Base-by-base conservation (phyloP, 2,888 invertebrate species). In the Hemistola chrysoprasaria region DNA sequence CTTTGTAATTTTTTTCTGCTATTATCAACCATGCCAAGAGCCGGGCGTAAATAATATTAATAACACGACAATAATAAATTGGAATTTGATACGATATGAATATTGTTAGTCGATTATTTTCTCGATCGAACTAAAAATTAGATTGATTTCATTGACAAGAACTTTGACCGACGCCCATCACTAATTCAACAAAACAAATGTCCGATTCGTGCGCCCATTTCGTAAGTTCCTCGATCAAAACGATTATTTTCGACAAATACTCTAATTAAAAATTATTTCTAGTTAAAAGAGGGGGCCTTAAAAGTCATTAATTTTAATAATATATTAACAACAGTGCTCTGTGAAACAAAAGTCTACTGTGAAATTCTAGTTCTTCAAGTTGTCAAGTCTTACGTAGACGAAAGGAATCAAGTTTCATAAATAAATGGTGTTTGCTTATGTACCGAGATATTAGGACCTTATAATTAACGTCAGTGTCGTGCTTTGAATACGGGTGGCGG, bases 161-260 rank as follows among this genome's bases (percentile, higher is more conserved):
- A 65, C n/a, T n/a, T n/a, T n/a, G n/a, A n/a, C n/a, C 61, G 62
- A 53, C 22, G 47, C 42, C 40, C 42, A 50, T 42, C 56, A 40
- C 55, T 59, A 62, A 75, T 72, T 78, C 74, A 83, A 87, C 85
- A 86, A 86, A 89, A 89, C 88, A 89, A 90, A 89, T 89, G 88
- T 88, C 88, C 78, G 86, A 86, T 84, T 82, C 80, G 81, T 88
- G 80, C 81, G 81, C 83, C 85, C 86, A 85, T 88, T 88, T 88
- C 86, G 81, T 85, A 87, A 87, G 84, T 84, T 87, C 82, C 78
- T 78, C 74, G 74, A 72, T 72, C 68, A 68, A 52, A 78, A 78
- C 74, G 78, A 78, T 3, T 78, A 74, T 76, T 75, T 79, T 76
- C 66, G 74, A 81, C 74, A 73, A 72, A 83, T 78, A 79, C 79